Evolutionary conservation across 2,797 vertebrate species (phyloP).

Genomic region (Pangasius sanitwongsei): DNA sequence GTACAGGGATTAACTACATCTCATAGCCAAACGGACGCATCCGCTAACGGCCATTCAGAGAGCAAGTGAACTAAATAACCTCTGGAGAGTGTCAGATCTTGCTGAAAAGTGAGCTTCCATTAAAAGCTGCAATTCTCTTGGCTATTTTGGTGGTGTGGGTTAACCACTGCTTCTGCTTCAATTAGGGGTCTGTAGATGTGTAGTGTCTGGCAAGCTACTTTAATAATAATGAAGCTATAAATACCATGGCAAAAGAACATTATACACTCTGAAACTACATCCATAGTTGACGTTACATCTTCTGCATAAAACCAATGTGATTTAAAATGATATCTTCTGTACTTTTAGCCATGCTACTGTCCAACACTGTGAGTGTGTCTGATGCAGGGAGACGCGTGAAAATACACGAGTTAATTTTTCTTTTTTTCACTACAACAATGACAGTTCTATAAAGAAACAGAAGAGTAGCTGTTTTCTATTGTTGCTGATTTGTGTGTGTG

Average conservation of each 20-base stretch:
- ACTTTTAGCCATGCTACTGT: neutral
- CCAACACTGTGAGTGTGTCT: neutral
- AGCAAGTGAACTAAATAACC: conserved; percentile 19
- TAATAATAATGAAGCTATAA: conserved; percentile 1
- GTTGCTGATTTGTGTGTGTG: conserved; percentile 9
- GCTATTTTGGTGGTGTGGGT: conserved; percentile 1
- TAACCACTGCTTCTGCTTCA: neutral
- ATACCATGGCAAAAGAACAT: neutral
- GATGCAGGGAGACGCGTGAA: neutral
- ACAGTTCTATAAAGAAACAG: conserved; percentile 44
- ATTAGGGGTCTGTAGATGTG: neutral
- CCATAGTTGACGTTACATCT: neutral
- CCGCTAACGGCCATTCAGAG: conserved; percentile 8
- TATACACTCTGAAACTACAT: neutral
- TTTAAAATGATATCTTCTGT: neutral
- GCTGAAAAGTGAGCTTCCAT: neutral
- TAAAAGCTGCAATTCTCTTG: neutral
- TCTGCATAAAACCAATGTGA: neutral
- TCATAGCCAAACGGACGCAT: conserved; percentile 26
- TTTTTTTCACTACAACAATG: conserved; percentile 47
- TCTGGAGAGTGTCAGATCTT: conserved; percentile 23
- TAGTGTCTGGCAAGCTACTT: neutral
- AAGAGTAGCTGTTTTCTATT: conserved; percentile 43
- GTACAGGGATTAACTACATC: conserved; percentile 21
- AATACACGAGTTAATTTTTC: conserved; percentile 17